Evolutionary conservation across 2,888 invertebrate genomes (phyloP), one percentile per base, ranked within the genome.

Genomic region (Phymatocera aterrima): DNA sequence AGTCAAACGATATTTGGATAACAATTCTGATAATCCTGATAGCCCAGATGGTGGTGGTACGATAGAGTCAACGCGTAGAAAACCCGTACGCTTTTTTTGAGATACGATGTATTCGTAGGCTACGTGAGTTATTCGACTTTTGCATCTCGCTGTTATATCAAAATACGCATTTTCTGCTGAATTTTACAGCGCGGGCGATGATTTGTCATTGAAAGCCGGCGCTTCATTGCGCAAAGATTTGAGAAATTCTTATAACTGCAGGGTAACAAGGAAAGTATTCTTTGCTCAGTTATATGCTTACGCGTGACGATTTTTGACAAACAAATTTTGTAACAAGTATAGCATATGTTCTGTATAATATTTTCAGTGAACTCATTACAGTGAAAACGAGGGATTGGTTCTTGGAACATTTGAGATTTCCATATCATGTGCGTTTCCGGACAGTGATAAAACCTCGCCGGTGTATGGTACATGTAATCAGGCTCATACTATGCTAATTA

Each of bases 11-110:
- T 51, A 18, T 57, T 28, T 3, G 15, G 15, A 57, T 0, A 57
- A 57, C n/a, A n/a, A 15, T 12, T 64, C 18, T 34, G 64, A 64
- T 40, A 64, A 64, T 10, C 64, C n/a, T 18, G 64, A 64, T 64
- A 37, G 64, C 34, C 37, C 37, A 0, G 21, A 64, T 6, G 18
- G 18, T 8, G n/a, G 12, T 64, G 6, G 15, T 34, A 37, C 2
- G 12, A 34, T 64, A 64, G n/a, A 64, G 10, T 64, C 37, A 21
- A 18, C 21, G 15, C 18, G 21, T 21, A 57, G n/a, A 64, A 64
- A 64, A 37, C 18, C 37, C 31, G 28, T 21, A 64, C 3, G 37
- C 18, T 34, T 3, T 34, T 57, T 28, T 5, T 57, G 51, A 51
- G 51, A 18, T 10, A 21, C 24, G 24, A 8, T 18, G 51, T 21